Evolutionary conservation across 2,797 vertebrate genomes (phyloP).

Genomic region (Emydoidea blandingii): DNA sequence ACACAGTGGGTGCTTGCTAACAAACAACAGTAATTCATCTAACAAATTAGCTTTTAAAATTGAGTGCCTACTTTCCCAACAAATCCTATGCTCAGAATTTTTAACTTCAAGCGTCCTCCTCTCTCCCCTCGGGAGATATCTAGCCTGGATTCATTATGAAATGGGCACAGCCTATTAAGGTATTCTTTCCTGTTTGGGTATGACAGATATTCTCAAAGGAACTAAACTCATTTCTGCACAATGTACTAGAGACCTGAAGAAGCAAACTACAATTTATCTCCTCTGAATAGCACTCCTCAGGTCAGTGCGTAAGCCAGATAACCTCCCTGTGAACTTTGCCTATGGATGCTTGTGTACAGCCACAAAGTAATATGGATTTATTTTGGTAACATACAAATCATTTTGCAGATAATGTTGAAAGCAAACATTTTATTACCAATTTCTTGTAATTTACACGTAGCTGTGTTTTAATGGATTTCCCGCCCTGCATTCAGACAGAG

Average conservation of each 20-base stretch:
- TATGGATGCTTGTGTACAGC: slow-evolving; percentile 78
- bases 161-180: slow-evolving; percentile 73
- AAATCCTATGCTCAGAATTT: slow-evolving; percentile 44
- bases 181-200: slow-evolving; percentile 74
- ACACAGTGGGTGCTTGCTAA: slow-evolving; percentile 9
- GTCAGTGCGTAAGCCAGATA: slow-evolving; percentile 74
- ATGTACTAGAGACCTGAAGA: slow-evolving; percentile 79
- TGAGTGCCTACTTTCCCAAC: slow-evolving; percentile 21
- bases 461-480: slow-evolving; percentile 66
- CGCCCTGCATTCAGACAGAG: slow-evolving; percentile 53
- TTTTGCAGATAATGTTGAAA: slow-evolving; percentile 77
- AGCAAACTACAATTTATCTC: slow-evolving; percentile 83
- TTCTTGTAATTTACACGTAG: slow-evolving; percentile 74
- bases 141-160: slow-evolving; percentile 68
- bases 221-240: slow-evolving; percentile 85
- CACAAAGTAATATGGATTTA: slow-evolving; percentile 74
- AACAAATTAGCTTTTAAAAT: slow-evolving; percentile 35
- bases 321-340: slow-evolving; percentile 86
- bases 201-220: slow-evolving; percentile 87
- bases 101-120: slow-evolving; percentile 17
- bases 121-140: slow-evolving; percentile 47
- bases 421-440: slow-evolving; percentile 75
- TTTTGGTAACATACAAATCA: slow-evolving; percentile 68
- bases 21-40: slow-evolving; percentile 16
- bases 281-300: slow-evolving; percentile 66